Percentiles rank a stretch among this genome's conserved stretches.
These are phyloP conservation scores for Zaprionus obscuricornis DNA, from an alignment of 2,888 invertebrate species.

Conservation along the genomic window DNA sequence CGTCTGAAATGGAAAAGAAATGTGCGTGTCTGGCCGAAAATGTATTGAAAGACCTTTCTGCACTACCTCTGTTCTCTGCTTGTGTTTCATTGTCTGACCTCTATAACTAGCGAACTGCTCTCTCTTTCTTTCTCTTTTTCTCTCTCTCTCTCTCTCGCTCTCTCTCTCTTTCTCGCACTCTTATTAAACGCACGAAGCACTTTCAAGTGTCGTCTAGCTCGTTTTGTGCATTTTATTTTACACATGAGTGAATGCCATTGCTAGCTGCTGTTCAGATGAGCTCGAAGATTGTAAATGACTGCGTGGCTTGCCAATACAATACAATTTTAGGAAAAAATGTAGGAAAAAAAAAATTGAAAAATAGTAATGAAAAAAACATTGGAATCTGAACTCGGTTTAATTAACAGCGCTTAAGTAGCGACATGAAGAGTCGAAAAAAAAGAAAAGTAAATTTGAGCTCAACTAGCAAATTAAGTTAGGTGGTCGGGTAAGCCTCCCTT, in stretches of 20 bases:
- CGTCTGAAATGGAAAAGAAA: constrained; percentile 16
- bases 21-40: constrained; percentile 62
- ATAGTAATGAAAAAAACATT: constrained; percentile 1
- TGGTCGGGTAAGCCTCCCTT: constrained; percentile 4
- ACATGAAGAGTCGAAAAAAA: constrained; percentile 40
- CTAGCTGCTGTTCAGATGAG: constrained; percentile 9
- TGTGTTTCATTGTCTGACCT: no score
- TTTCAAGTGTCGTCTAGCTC: constrained; percentile 27
- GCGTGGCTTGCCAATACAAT: constrained; percentile 30
- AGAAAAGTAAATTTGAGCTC: constrained; percentile 35
- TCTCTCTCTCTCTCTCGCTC: no score
- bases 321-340: constrained; percentile 32
- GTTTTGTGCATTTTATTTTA: constrained; percentile 62
- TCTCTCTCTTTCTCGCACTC: no score
- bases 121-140: no score
- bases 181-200: no score
- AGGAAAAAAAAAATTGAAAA: no score
- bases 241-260: constrained; percentile 60
- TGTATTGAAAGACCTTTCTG: constrained; percentile 17
- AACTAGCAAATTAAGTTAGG: constrained; percentile 56
- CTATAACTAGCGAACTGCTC: no score
- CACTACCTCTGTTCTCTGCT: background rate
- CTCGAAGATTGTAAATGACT: constrained; percentile 30
- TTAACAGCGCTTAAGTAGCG: constrained; percentile 20
- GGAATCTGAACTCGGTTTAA: constrained; percentile 16